A percentile compares a stretch with the other conserved stretches of the same genome.
phyloP scores from a whole-genome alignment of 2,888 invertebrate species.

The Pristionchus japonicus region DNA sequence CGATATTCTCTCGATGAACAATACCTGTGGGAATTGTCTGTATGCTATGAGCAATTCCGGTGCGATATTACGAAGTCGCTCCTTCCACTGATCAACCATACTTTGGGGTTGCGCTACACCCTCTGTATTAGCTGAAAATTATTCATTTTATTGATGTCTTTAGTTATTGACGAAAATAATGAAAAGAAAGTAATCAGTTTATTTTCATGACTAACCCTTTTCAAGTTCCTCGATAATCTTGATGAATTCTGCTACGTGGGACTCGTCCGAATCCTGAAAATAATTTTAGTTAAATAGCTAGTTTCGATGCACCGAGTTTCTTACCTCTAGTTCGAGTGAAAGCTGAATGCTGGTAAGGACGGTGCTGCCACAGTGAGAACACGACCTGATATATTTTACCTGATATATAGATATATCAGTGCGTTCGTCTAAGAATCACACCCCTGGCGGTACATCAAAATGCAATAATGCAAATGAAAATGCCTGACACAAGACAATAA shows the following conservation, averaged over 20 bases:
- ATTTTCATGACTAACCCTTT: background rate
- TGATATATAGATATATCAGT: too few relatives aligned
- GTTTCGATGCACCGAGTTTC: background rate
- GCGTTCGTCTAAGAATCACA: too few relatives aligned
- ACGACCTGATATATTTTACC: background rate
- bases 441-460: too few relatives aligned
- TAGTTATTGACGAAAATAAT: background rate
- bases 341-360: background rate
- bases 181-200: background rate
- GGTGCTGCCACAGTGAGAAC: slow-evolving; percentile 22
- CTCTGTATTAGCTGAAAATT: background rate
- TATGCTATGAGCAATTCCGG: background rate
- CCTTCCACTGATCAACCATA: background rate
- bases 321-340: background rate
- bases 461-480: too few relatives aligned
- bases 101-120: background rate
- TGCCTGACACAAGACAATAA: too few relatives aligned
- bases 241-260: background rate
- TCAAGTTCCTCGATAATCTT: background rate
- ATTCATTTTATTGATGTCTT: too few relatives aligned
- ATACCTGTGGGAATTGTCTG: background rate
- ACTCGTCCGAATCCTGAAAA: slow-evolving; percentile 7
- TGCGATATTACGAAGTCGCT: background rate
- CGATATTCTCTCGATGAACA: too few relatives aligned
- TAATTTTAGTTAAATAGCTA: background rate